phyloP scores from a whole-genome alignment of 2,797 vertebrate species.

The Poeciliopsis paucimaculata region DNA sequence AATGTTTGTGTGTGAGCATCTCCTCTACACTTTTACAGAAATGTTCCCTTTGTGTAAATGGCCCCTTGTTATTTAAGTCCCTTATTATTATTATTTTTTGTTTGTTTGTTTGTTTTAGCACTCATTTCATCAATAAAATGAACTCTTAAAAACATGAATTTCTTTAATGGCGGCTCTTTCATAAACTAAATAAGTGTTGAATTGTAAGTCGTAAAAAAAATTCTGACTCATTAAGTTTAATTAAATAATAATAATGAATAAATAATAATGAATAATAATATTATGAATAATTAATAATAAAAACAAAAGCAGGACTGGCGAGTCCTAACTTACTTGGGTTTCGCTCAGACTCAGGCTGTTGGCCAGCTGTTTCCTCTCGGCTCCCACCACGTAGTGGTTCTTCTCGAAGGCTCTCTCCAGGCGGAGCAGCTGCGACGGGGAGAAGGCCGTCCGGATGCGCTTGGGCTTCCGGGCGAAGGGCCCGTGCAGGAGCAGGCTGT shows the following conservation, averaged over 20 bases:
- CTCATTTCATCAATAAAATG: neutral
- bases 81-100: neutral
- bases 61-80: neutral
- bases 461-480: conserved; percentile 97
- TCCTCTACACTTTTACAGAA: neutral
- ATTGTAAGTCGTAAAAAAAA: neutral
- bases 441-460: conserved; percentile 97
- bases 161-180: neutral
- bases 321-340: conserved; percentile 86
- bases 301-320: neutral
- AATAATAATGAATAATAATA: no score
- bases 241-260: neutral
- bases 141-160: neutral
- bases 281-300: neutral
- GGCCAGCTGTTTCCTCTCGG: conserved; percentile 95
- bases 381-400: conserved; percentile 98
- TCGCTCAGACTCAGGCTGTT: conserved; percentile 94
- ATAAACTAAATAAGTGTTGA: neutral
- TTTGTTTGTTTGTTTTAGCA: neutral
- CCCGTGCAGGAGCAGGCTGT: conserved; percentile 93
- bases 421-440: conserved; percentile 94
- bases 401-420: conserved; percentile 97
- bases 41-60: neutral
- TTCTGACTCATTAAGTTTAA: neutral
- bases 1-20: neutral